Base-by-base conservation (phyloP, 2,113 vertebrate genomes). In the Pelobates fuscus region DNA sequence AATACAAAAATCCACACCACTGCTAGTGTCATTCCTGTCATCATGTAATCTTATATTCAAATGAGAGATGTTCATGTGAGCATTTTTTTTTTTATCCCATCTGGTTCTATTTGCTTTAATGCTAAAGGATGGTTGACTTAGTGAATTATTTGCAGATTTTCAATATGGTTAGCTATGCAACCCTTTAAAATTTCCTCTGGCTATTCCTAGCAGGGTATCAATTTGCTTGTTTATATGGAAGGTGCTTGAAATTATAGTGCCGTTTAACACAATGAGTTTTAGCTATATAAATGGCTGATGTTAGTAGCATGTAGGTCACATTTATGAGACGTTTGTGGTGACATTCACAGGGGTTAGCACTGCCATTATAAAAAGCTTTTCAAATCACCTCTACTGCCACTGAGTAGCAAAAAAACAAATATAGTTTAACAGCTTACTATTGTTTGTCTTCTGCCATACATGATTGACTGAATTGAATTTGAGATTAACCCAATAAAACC, bases 121-220 rank as follows among this genome's bases (percentile, higher is more conserved):
- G 90, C 80, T 90, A 92, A 91, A 89, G 87, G 82, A 79, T 89
- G 81, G 87, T 86, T 92, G 89, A 86, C 83, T 92, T 90, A 91
- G 89, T 91, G 85, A 91, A 91, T 91, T 90, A 92, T 92, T 91
- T 92, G 91, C 84, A 91, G 81, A 58, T 79, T 0, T 71, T 79
- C 85, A 91, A 89, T 91, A 91, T 89, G 87, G 87, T 80, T 89
- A 82, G 63, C 32, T 80, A 63, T 81, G 89, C 80, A 85, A 81
- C 83, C 75, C 86, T 88, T 82, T 82, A 81, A 90, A 81, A 87
- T 88, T 83, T 93, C 87, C 87, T 88, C 87, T 89, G 88, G 89
- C 87, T 92, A 88, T 71, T 89, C 84, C 78, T 90, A 85, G 88
- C 86, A 86, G 89, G 88, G 82, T 86, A 86, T 90, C 88, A 92